These are phyloP conservation scores for Rhimphoctona megacephalus DNA, from an alignment of 2,888 invertebrate species.

Conservation along the genomic window DNA sequence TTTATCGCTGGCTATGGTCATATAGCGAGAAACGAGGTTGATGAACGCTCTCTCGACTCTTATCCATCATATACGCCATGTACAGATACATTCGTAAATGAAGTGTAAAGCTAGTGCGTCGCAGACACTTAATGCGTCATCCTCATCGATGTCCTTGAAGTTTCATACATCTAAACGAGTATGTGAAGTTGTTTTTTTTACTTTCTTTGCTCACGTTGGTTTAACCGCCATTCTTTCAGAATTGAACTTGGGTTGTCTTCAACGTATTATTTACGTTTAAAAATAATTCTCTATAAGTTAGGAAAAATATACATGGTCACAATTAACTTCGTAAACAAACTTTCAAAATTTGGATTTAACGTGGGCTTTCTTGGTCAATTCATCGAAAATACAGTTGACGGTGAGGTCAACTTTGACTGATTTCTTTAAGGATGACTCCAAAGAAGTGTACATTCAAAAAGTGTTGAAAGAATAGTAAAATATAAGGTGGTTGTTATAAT, in stretches of 20 bases:
- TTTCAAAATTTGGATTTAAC: too few species aligned
- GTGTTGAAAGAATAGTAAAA: too few species aligned
- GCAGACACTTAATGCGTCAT: slow-evolving; percentile 46
- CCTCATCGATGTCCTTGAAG: slow-evolving; percentile 34
- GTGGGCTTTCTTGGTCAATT: too few species aligned
- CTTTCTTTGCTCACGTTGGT: not conserved
- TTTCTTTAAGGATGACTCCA: not conserved
- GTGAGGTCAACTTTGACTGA: not conserved
- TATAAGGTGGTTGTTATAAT: too few species aligned
- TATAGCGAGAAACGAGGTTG: slow-evolving; percentile 57
- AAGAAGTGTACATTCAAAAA: not conserved
- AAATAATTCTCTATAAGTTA: too few species aligned
- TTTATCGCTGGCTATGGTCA: slow-evolving; percentile 33
- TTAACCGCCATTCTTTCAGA: not conserved
- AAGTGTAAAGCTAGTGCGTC: slow-evolving; percentile 30
- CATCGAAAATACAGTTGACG: too few species aligned
- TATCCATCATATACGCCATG: not conserved
- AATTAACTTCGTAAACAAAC: too few species aligned
- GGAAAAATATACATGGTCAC: too few species aligned
- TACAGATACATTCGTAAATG: slow-evolving; percentile 11
- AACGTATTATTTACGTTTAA: not conserved
- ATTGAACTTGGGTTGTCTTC: not conserved
- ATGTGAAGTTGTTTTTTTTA: not conserved
- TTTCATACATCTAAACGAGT: not conserved
- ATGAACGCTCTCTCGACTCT: slow-evolving; percentile 55